These are phyloP conservation scores for Microhierax caerulescens DNA, from an alignment of 2,797 vertebrate species.

Conservation along the genomic window DNA sequence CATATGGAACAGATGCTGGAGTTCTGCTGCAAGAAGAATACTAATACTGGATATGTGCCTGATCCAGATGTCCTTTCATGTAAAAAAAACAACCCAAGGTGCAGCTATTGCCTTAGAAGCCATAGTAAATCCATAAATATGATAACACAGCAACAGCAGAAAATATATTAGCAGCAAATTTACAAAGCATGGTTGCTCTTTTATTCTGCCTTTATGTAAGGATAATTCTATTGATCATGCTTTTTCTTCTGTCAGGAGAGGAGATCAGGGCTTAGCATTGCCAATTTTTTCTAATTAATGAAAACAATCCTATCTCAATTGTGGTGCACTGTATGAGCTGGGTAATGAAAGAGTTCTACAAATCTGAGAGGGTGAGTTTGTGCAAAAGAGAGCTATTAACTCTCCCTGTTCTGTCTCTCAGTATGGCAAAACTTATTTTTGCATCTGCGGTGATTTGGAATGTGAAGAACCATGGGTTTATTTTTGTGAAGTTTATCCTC, in stretches of 20 bases:
- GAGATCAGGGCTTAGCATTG: not conserved
- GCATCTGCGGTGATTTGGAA: not conserved
- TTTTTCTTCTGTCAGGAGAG: not conserved
- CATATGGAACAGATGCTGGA: slow-evolving; percentile 24
- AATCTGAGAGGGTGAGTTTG: not conserved
- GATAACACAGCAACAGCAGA: not conserved
- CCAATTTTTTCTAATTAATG: not conserved
- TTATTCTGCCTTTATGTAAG: not conserved
- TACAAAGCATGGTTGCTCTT: not conserved
- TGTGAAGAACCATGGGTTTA: not conserved
- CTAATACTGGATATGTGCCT: not conserved
- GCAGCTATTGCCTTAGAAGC: not conserved
- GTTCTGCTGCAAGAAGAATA: slow-evolving; percentile 9
- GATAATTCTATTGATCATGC: not conserved
- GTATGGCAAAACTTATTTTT: not conserved
- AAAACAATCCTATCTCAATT: not conserved
- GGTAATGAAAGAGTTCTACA: not conserved
- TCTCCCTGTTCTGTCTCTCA: not conserved
- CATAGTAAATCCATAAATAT: not conserved
- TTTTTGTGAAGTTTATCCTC: not conserved
- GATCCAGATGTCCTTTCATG: slow-evolving; percentile 28
- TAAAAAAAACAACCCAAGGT: not conserved
- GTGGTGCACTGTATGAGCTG: not conserved
- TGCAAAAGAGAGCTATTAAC: not conserved
- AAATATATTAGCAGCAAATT: not conserved